phyloP scores from a whole-genome alignment of 1,140 invertebrate species.

The Zaprionus gabonicus region DNA sequence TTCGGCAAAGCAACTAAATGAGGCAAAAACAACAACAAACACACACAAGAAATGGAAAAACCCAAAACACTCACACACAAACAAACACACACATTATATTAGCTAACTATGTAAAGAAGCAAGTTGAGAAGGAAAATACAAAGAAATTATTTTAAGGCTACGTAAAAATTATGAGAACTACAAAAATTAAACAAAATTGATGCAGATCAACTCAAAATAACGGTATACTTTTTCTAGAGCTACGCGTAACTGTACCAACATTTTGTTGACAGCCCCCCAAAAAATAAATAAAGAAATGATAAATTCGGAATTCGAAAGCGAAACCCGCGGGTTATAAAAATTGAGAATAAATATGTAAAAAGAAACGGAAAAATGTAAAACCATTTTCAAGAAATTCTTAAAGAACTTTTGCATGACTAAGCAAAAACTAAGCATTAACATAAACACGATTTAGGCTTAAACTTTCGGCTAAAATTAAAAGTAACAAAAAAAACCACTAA shows the following conservation, averaged over 20 bases:
- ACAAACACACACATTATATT: constrained; percentile 54
- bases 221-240: constrained; percentile 75
- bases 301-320: constrained; percentile 47
- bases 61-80: constrained; percentile 23
- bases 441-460: constrained; percentile 71
- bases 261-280: constrained; percentile 41
- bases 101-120: constrained; percentile 60
- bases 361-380: constrained; percentile 41
- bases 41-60: constrained; percentile 28
- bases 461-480: constrained; percentile 71
- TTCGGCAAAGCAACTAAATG: constrained; percentile 82
- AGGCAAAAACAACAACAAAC: constrained; percentile 60
- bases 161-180: constrained; percentile 59
- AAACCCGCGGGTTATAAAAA: constrained; percentile 74
- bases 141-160: constrained; percentile 82
- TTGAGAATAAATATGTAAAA: constrained; percentile 30
- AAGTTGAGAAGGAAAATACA: constrained; percentile 61
- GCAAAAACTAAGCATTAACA: constrained; percentile 53
- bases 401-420: constrained; percentile 64
- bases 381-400: constrained; percentile 44
- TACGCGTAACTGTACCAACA: constrained; percentile 57
- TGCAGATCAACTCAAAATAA: constrained; percentile 40
- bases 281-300: constrained; percentile 11
- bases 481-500: constrained; percentile 39
- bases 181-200: constrained; percentile 42